phyloP scores from a whole-genome alignment of 2,113 vertebrate species.

The Aegotheles bennettii region DNA sequence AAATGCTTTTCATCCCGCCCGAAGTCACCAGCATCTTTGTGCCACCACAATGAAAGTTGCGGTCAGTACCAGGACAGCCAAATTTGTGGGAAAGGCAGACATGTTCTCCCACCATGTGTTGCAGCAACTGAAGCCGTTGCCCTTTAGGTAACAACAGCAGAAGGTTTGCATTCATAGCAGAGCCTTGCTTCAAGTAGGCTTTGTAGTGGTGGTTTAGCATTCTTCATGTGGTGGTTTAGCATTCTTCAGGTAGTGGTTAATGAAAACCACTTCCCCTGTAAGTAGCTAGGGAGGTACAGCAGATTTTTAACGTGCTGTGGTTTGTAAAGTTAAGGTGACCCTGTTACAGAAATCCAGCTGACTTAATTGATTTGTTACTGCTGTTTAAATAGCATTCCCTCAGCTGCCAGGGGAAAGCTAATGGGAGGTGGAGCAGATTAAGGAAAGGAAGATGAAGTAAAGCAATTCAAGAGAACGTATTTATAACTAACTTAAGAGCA shows the following conservation, averaged over 20 bases:
- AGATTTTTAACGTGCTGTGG: neutral
- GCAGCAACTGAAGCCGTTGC: neutral
- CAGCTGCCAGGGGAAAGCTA: neutral
- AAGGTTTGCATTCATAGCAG: neutral
- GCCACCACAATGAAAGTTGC: neutral
- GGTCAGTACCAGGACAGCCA: neutral
- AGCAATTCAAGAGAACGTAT: neutral
- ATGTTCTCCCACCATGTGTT: neutral
- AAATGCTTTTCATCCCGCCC: neutral
- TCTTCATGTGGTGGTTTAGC: neutral
- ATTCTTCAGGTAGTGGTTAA: neutral
- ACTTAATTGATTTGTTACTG: constrained; percentile 7
- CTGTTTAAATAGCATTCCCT: neutral
- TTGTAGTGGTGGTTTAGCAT: neutral
- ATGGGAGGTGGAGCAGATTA: neutral
- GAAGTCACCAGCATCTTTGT: neutral
- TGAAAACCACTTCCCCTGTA: neutral
- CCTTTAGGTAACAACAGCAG: neutral
- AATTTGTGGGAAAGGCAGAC: neutral
- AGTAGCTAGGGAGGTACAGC: neutral
- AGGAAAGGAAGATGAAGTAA: neutral
- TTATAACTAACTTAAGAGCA: neutral
- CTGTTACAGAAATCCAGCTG: neutral
- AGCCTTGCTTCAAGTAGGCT: neutral
- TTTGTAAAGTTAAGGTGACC: constrained; percentile 7